Conservation (phyloP, 64 coral and sea anemone species). For the Acropora tenuis region DNA sequence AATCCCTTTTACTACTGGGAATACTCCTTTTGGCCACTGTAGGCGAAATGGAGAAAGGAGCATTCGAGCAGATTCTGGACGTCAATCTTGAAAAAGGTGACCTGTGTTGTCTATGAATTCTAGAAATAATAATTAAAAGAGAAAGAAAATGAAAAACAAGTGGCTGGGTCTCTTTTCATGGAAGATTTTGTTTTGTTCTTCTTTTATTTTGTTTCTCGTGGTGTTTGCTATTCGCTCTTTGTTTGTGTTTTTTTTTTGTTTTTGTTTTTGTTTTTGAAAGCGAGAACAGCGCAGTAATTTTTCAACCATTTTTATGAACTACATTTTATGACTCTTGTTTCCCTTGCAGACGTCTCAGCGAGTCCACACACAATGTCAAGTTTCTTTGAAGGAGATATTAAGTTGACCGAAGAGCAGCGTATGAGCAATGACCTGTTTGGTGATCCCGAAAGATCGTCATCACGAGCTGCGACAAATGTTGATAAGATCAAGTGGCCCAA, state of each 20-base stretch:
- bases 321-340: too few relatives aligned
- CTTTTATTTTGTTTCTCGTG: too few relatives aligned
- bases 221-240: too few relatives aligned
- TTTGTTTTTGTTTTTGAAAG: too few relatives aligned
- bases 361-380: background rate
- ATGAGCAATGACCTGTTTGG: slow-evolving; percentile 58
- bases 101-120: too few relatives aligned
- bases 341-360: background rate
- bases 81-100: slow-evolving; percentile 66
- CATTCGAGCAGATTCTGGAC: slow-evolving; percentile 78
- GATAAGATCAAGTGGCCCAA: slow-evolving; percentile 83
- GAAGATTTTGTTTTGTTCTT: too few relatives aligned
- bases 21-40: background rate
- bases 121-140: too few relatives aligned
- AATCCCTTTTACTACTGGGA: background rate
- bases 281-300: background rate
- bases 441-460: slow-evolving; percentile 34
- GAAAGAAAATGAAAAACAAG: too few relatives aligned
- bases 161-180: too few relatives aligned
- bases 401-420: slow-evolving; percentile 63
- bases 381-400: slow-evolving; percentile 89
- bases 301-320: background rate
- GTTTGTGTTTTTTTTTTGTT: too few relatives aligned
- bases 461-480: slow-evolving; percentile 76
- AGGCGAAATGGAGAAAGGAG: slow-evolving; percentile 41